These are phyloP conservation scores for Tetragonula carbonaria DNA, from an alignment of 2,888 invertebrate species.

Conservation along the genomic window DNA sequence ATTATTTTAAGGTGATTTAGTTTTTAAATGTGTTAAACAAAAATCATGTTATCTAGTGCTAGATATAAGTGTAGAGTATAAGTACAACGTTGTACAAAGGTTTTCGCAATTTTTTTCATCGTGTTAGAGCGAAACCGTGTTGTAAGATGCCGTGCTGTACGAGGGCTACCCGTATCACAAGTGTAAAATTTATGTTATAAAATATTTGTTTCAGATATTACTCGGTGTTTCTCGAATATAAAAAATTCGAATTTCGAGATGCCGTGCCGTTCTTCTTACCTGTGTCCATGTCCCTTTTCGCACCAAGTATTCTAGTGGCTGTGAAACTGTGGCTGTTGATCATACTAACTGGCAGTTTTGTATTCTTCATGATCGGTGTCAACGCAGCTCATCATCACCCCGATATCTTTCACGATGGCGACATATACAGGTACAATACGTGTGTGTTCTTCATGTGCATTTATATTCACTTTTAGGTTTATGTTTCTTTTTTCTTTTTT, in stretches of 20 bases:
- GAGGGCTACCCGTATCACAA: too few species aligned
- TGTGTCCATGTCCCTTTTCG: constrained; percentile 82
- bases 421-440: constrained; percentile 85
- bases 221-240: constrained; percentile 56
- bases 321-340: constrained; percentile 86
- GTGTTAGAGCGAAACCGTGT: too few species aligned
- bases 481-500: too few species aligned
- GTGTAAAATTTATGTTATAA: neutral
- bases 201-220: constrained; percentile 73
- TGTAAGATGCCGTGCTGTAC: too few species aligned
- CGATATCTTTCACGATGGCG: constrained; percentile 91
- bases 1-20: too few species aligned
- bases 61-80: too few species aligned
- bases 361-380: constrained; percentile 88
- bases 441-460: too few species aligned
- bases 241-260: constrained; percentile 74
- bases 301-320: constrained; percentile 78
- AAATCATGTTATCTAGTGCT: too few species aligned
- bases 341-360: constrained; percentile 85
- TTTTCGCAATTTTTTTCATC: too few species aligned
- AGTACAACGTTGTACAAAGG: too few species aligned
- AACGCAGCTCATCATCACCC: constrained; percentile 93
- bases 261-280: constrained; percentile 83
- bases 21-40: too few species aligned
- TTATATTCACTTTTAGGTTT: too few species aligned